Percentiles rank a stretch among this genome's conserved stretches.
phyloP scores from a whole-genome alignment of 1,140 invertebrate species.

The Battus philenor region DNA sequence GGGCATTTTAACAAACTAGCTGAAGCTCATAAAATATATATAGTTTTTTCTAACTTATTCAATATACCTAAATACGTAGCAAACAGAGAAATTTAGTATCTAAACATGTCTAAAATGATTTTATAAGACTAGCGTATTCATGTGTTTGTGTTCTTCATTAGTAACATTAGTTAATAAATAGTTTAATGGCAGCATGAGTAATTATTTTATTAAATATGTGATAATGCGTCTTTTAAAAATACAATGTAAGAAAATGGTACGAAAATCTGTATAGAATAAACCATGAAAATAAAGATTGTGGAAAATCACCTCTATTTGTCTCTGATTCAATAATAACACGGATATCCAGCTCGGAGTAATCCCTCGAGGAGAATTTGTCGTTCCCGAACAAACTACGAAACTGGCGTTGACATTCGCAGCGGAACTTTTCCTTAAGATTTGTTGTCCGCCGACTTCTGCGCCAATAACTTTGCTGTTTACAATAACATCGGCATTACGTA shows the following conservation, averaged over 20 bases:
- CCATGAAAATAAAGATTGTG: not conserved
- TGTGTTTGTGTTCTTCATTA: no score
- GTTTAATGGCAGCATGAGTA: not conserved
- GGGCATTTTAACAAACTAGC: no score
- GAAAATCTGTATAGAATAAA: not conserved
- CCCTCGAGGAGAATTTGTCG: conserved; percentile 29
- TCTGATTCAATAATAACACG: conserved; percentile 14
- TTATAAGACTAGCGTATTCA: no score
- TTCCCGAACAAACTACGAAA: conserved; percentile 18
- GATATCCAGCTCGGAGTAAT: conserved; percentile 15
- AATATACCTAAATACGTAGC: no score
- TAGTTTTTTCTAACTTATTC: no score
- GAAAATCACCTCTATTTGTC: conserved; percentile 8
- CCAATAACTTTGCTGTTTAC: conserved; percentile 15
- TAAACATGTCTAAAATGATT: no score
- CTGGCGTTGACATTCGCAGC: conserved; percentile 25
- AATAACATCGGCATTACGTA: no score
- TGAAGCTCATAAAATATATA: no score
- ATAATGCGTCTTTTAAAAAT: not conserved
- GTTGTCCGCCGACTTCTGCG: conserved; percentile 23
- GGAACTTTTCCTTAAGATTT: conserved; percentile 32
- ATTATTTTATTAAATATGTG: not conserved
- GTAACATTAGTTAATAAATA: not conserved
- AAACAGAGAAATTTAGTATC: no score
- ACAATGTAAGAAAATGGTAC: not conserved